Evolutionary conservation across 2,113 vertebrate species (phyloP), one percentile per base, ranked within the genome.

Genomic region (Cryptotis parvus): DNA sequence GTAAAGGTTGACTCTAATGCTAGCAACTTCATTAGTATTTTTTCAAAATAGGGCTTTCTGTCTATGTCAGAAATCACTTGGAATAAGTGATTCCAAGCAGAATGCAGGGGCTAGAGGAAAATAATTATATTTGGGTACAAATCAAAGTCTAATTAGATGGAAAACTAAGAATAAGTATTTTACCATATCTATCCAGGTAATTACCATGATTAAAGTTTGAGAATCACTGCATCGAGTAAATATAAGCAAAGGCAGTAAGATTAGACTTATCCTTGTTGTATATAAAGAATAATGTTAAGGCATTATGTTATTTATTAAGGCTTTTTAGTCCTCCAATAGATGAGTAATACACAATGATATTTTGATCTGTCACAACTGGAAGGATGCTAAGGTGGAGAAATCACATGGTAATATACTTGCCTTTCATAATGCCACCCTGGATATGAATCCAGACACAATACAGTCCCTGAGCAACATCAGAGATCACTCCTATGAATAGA

Each of bases 111-210:
- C 8, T 87, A 35, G 9, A 68, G 65, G 31, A 9, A 31, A 14
- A 68, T 16, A 14, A 68, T 3, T 68, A 14, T 68, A 68, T 68
- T 68, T n/a, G 4, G n/a, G 31, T 68, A 16, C 4, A 68, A 92
- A 11, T 6, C 37, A 72, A 43, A 84, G 16, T 15, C 24, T 63
- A 74, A 72, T 15, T 20, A 4, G 1, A 26, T 2, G 12, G 9
- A 93, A 70, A 86, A 79, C 1, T 11, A 69, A 75, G 4, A 29
- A 73, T 79, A 12, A 75, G 3, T 80, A 87, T 24, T 90, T 86
- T 49, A 89, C 29, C 18, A 35, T 33, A 15, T 45, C 66, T 16
- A 7, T 10, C 27, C 15, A 58, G 41, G 27, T 49, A 8, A 77
- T 84, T 70, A 29, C 29, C 63, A 74, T 0, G 75, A 12, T 69